These are phyloP conservation scores for Punctoribates punctum DNA, from an alignment of 2,888 invertebrate species.

Conservation along the genomic window DNA sequence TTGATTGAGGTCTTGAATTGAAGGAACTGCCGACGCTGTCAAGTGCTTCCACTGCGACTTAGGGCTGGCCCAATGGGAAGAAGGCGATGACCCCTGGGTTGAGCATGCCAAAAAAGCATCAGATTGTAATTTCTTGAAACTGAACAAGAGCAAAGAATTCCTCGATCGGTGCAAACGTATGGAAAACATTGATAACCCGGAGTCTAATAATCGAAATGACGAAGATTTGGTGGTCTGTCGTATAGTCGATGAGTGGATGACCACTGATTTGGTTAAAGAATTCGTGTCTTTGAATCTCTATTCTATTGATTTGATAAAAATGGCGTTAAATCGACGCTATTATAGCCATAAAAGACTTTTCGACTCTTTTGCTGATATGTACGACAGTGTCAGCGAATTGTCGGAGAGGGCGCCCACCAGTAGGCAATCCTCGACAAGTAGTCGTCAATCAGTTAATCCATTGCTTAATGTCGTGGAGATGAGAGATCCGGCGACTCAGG, in stretches of 20 bases:
- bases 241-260: slow-evolving; percentile 4
- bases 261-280: not conserved
- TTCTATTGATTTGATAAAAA: not conserved
- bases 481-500: too few species aligned
- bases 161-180: not conserved
- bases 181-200: not conserved
- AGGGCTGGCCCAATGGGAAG: slow-evolving; percentile 88
- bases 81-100: slow-evolving; percentile 84
- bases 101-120: slow-evolving; percentile 91
- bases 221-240: not conserved
- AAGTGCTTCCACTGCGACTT: slow-evolving; percentile 87
- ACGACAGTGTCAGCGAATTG: not conserved
- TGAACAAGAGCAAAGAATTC: slow-evolving; percentile 75
- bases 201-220: not conserved
- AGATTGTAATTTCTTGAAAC: slow-evolving; percentile 75
- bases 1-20: too few species aligned
- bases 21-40: not conserved
- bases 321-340: not conserved
- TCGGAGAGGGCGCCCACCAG: slow-evolving; percentile 38
- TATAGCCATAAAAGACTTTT: not conserved
- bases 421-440: too few species aligned
- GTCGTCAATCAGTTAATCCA: too few species aligned
- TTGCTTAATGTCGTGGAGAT: too few species aligned
- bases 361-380: not conserved
- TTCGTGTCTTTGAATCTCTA: not conserved